Evolutionary conservation across 1,140 invertebrate genomes (phyloP), one percentile per base, ranked within the genome.

Genomic region (Littorina saxatilis): DNA sequence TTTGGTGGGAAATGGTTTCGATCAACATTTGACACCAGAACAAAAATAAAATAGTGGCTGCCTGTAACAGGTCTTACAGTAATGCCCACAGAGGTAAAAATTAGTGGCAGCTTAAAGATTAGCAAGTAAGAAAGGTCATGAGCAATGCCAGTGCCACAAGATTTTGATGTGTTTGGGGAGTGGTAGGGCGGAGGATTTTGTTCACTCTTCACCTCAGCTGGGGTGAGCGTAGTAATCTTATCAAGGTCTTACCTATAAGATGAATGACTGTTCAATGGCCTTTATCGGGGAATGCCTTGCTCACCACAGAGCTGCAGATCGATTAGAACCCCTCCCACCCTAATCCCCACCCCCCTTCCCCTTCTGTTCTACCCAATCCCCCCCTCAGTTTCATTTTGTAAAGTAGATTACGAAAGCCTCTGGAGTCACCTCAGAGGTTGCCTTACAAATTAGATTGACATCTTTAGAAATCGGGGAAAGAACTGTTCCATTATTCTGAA

Each of bases 201-300:
- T 17, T 32, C 37, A 17, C 29, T 35, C 17, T 35, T 17, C 29
- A 32, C 29, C 37, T 47, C 43, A 47, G 40, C n/a, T 52, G 72
- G 27, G n/a, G 40, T 74, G 61, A 63, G 61, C 32, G 61, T 11
- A 9, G 72, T 47, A 52, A 32, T 50, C 72, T 74, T 74, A 74
- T 74, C 72, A 32, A 50, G 72, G 72, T n/a, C 43, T 74, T 50
- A 32, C 61, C 32, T 7, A 43, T 11, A 50, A 74, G 72, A 74
- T 52, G 50, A 50, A 74, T 74, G 72, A 43, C 29, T 74, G 32
- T 50, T 74, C 72, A 52, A 74, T 74, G 37, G 72, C 50, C 72
- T 43, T 74, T 52, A 32, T 50, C 50, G 29, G 27, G 40, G 72
- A 74, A 74, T 50, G 40, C 29, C 27, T 47, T 50, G 50, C 27